Evolutionary conservation across 1,140 invertebrate genomes (phyloP).

Genomic region (Parapsyche elsis): DNA sequence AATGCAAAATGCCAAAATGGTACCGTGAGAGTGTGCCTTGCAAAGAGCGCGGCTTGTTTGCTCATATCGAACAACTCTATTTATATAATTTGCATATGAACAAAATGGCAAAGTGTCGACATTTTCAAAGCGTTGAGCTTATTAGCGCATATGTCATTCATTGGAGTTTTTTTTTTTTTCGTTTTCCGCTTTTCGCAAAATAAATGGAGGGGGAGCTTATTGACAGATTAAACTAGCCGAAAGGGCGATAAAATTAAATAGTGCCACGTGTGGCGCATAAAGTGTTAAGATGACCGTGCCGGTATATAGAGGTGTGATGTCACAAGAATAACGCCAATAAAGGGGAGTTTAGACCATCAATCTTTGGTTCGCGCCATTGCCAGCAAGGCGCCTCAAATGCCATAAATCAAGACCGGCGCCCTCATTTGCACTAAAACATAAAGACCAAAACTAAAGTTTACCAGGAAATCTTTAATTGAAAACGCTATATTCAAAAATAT

Average conservation of each 20-base stretch:
- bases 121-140: too few species aligned
- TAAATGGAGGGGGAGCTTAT: too few species aligned
- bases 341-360: neutral
- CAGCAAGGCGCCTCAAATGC: neutral
- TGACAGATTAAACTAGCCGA: neutral
- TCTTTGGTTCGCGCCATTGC: neutral
- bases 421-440: too few species aligned
- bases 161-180: neutral
- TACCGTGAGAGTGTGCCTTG: too few species aligned
- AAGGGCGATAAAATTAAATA: constrained; percentile 12
- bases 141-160: neutral
- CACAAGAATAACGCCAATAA: neutral
- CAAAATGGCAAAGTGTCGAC: neutral
- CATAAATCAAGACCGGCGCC: constrained; percentile 1
- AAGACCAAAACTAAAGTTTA: neutral
- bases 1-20: too few species aligned
- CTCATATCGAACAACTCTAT: too few species aligned
- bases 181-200: too few species aligned
- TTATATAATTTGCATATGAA: neutral
- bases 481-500: neutral
- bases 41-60: too few species aligned
- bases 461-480: constrained; percentile 5
- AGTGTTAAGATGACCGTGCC: neutral
- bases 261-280: constrained; percentile 6
- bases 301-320: neutral